A percentile compares a stretch with the other conserved stretches of the same genome.
phyloP scores from a whole-genome alignment of 2,797 vertebrate genomes.

The Chiroxiphia lanceolata region DNA sequence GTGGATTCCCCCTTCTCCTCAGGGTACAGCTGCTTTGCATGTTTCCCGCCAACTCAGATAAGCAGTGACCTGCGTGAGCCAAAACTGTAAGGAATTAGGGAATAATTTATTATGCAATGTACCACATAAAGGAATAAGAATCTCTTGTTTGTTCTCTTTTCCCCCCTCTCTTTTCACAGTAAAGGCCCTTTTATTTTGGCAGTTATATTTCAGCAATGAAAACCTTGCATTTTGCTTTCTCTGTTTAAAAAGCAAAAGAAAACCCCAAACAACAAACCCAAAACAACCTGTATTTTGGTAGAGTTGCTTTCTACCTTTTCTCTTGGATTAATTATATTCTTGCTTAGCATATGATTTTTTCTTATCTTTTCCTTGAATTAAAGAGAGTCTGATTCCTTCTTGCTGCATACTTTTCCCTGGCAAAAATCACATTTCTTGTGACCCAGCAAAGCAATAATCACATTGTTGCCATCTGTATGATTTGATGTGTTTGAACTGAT shows the following conservation, averaged over 20 bases:
- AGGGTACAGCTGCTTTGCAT: constrained; percentile 64
- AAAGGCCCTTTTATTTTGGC: constrained; percentile 49
- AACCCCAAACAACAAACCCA: rapidly evolving
- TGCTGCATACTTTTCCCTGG: neutral
- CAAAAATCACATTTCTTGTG: neutral
- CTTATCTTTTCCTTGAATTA: neutral
- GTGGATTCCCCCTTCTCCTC: constrained; percentile 72
- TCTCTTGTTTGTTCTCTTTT: constrained; percentile 3
- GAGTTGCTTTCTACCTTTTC: neutral
- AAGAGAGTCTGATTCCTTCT: neutral
- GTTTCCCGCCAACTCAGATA: constrained; percentile 76
- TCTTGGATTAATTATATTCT: neutral
- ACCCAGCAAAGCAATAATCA: neutral
- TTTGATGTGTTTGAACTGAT: neutral
- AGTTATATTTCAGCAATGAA: constrained; percentile 40
- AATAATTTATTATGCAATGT: constrained; percentile 70
- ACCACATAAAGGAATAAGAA: constrained; percentile 31
- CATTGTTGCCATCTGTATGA: neutral
- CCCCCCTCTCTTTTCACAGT: neutral
- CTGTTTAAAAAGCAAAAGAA: neutral
- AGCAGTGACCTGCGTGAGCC: constrained; percentile 60
- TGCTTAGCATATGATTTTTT: neutral
- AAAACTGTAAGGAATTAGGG: constrained; percentile 55
- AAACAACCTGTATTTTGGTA: neutral
- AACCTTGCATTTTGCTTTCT: neutral